Percentiles rank a stretch among this genome's conserved stretches.
phyloP scores from a whole-genome alignment of 2,113 vertebrate species.

The Nesogale talazaci region DNA sequence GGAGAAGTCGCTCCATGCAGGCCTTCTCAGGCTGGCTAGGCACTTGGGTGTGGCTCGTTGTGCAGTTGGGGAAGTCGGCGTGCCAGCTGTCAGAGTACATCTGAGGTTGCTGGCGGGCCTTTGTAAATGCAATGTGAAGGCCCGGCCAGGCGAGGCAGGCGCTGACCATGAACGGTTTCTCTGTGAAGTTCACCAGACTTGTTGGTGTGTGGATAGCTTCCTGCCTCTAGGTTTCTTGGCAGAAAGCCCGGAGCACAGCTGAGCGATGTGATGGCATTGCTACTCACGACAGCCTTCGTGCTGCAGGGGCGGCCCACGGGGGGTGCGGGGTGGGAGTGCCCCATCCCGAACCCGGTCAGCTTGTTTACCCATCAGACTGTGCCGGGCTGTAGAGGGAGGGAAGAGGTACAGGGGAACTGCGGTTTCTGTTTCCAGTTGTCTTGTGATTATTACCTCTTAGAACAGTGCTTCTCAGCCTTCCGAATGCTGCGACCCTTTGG shows the following conservation, averaged over 20 bases:
- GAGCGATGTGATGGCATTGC: slow-evolving; percentile 42
- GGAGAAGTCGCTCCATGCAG: slow-evolving; percentile 20
- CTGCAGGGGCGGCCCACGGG: neutral
- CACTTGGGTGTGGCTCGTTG: slow-evolving; percentile 77
- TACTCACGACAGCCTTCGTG: slow-evolving; percentile 11
- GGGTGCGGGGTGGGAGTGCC: neutral
- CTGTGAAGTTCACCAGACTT: slow-evolving; percentile 90
- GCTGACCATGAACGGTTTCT: slow-evolving; percentile 89
- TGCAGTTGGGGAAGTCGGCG: slow-evolving; percentile 68
- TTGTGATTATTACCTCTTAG: neutral
- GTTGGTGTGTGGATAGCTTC: slow-evolving; percentile 83
- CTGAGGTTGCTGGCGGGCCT: slow-evolving; percentile 85
- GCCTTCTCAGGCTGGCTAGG: neutral
- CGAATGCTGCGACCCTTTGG: no score
- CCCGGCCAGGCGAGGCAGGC: slow-evolving; percentile 85
- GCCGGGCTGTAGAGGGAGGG: neutral
- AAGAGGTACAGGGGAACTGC: neutral
- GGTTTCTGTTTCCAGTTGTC: slow-evolving; percentile 3
- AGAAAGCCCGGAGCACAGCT: slow-evolving; percentile 60
- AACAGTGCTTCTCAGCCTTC: no score
- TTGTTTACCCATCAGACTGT: slow-evolving; percentile 15
- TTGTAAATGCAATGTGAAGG: slow-evolving; percentile 88
- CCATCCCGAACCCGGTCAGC: neutral
- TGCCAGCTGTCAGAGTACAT: slow-evolving; percentile 86
- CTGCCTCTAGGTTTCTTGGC: slow-evolving; percentile 69